Percentiles rank a stretch among this genome's conserved stretches.
These are phyloP conservation scores for Sesamia inferens DNA, from an alignment of 2,888 invertebrate genomes.

Conservation along the genomic window DNA sequence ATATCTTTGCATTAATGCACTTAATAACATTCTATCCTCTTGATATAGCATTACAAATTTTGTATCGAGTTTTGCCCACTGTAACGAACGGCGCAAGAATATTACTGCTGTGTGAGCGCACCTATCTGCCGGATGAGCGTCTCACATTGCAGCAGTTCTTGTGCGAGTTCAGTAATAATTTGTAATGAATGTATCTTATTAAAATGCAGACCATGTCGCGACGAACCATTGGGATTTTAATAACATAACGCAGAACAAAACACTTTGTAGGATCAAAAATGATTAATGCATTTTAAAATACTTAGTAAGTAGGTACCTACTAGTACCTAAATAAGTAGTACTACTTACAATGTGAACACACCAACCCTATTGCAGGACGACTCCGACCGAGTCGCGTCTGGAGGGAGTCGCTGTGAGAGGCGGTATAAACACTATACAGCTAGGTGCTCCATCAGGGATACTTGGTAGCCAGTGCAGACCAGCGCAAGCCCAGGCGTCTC, in stretches of 20 bases:
- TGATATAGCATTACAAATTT: neutral
- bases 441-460: neutral
- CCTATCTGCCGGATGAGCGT: slow-evolving; percentile 4
- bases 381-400: neutral
- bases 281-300: neutral
- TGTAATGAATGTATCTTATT: slow-evolving; percentile 18
- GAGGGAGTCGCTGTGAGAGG: neutral
- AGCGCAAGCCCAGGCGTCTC: slow-evolving; percentile 18
- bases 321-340: neutral
- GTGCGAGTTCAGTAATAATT: neutral
- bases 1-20: neutral
- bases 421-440: no score
- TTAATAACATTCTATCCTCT: neutral
- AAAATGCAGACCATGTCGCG: slow-evolving; percentile 21
- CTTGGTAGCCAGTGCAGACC: neutral
- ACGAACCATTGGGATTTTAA: neutral
- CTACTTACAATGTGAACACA: neutral
- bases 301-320: neutral
- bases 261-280: neutral
- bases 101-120: neutral
- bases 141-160: slow-evolving; percentile 30
- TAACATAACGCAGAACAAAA: neutral
- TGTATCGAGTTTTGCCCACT: neutral
- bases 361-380: neutral
- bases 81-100: neutral